phyloP scores from a whole-genome alignment of 2,888 invertebrate species.

The Ellobium chinense region DNA sequence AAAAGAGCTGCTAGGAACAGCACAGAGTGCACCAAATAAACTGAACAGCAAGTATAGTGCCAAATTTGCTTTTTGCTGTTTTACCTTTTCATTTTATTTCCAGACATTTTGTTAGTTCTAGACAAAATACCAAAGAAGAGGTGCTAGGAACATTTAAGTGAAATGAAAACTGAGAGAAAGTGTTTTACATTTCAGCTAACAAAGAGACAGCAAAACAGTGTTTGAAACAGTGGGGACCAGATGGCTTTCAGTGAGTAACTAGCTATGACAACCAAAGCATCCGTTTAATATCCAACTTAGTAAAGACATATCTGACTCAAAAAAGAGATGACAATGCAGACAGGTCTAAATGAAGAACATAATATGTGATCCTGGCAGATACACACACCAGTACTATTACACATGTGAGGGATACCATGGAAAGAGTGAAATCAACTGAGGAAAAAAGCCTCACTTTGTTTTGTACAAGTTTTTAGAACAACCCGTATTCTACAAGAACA shows the following conservation, averaged over 20 bases:
- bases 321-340: slow-evolving; percentile 17
- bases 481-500: slow-evolving; percentile 44
- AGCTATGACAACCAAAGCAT: slow-evolving; percentile 17
- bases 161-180: too few species aligned
- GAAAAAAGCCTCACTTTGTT: slow-evolving; percentile 21
- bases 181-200: too few species aligned
- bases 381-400: not conserved
- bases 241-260: not conserved
- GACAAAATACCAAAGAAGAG: too few species aligned
- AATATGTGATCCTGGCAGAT: not conserved
- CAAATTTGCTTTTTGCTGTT: too few species aligned
- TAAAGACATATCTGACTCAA: not conserved
- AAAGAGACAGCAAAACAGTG: too few species aligned
- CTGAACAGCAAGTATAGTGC: too few species aligned
- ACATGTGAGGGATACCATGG: slow-evolving; percentile 3
- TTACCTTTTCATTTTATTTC: too few species aligned
- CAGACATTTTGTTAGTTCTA: too few species aligned
- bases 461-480: slow-evolving; percentile 23
- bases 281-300: not conserved
- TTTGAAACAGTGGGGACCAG: too few species aligned
- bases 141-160: too few species aligned
- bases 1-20: too few species aligned
- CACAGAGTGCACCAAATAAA: too few species aligned
- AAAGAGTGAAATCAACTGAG: not conserved
- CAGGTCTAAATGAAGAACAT: not conserved